Base-by-base conservation (phyloP, 2,888 invertebrate genomes). In the Sisyra terminalis region DNA sequence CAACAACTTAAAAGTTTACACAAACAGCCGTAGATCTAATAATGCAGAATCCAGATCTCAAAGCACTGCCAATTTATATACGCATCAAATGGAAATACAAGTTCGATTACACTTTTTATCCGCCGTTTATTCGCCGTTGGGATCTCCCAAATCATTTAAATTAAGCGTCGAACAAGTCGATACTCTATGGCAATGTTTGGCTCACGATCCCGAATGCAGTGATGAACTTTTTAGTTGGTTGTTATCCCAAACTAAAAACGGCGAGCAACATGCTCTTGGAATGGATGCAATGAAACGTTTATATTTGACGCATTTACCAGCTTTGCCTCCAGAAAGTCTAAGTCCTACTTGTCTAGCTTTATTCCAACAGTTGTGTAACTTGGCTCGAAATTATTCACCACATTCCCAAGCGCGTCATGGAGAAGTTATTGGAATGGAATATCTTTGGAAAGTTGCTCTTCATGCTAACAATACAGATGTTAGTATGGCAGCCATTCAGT, bases 211-310 rank as follows among this genome's bases (percentile, higher is more conserved):
- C 0, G 86, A 86, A 52, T 89, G 89, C 54, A 80, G 86, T 0
- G 93, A 94, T 59, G 92, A 93, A 53, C 72, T 92, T 16, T 90
- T 93, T 60, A 87, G 85, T 45, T 94, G 94, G 94, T 64, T 94
- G 39, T 71, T 93, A 32, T 83, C 85, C 7, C 93, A 94, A 61
- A 86, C 89, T 2, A 87, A 89, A 61, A 84, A 85, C 13, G 86
- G 88, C 1, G 90, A 93, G 48, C 83, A 90, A 51, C 93, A 94
- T 62, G 92, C 92, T 0, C 67, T 94, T 2, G 85, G 86, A 3
- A 70, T 86, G 44, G 89, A 90, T 52, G 85, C 90, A 0, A 65
- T 93, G 41, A 78, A 87, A 53, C 85, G 90, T 54, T 69, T 94
- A 17, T 90, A 93, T 55, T 68, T 86, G 40, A 80, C 84, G 55